Evolutionary conservation across 2,797 vertebrate species (phyloP), one percentile per base, ranked within the genome.

Genomic region (Chloroceryle amazona): DNA sequence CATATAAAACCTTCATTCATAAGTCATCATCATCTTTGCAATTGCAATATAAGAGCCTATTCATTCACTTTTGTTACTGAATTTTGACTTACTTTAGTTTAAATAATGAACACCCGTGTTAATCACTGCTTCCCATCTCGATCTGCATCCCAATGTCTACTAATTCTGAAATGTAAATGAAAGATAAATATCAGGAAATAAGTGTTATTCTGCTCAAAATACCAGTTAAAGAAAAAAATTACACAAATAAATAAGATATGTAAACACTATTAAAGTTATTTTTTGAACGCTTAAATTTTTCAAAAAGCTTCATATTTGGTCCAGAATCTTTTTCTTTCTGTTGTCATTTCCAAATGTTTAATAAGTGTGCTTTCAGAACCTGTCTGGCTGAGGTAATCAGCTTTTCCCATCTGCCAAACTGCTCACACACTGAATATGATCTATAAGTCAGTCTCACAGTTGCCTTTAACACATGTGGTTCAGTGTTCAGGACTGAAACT

Each of bases 1-100:
- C 79, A 91, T 76, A 80, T 93, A 95, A 94, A 95, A 92, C 95
- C 94, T 96, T 92, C 26, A 73, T 90, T 96, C 86, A 89, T 76
- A 80, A 94, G 90, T 97, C 84, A 83, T 96, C 79, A 90, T 96
- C 68, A 87, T 47, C 76, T 91, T 83, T 79, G 62, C 54, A 81
- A 65, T 62, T 83, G 65, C 85, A 87, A 81, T 76, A 68, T 87
- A 90, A 93, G 74, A 90, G 62, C 39, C 85, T 96, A 86, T 97
- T 96, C 90, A 80, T n/a, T 94, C 62, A 91, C 51, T 91, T 94
- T 92, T 91, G 51, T 87, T 91, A 67, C 31, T 80, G 82, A 97
- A 91, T 91, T 95, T 95, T 75, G 13, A 49, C 58, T 94, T 31
- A 75, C 33, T 83, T 51, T 6, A 44, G 21, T 54, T 91, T n/a